These are phyloP conservation scores for Strigamia transsilvanica DNA, from an alignment of 2,888 invertebrate species.

Conservation along the genomic window DNA sequence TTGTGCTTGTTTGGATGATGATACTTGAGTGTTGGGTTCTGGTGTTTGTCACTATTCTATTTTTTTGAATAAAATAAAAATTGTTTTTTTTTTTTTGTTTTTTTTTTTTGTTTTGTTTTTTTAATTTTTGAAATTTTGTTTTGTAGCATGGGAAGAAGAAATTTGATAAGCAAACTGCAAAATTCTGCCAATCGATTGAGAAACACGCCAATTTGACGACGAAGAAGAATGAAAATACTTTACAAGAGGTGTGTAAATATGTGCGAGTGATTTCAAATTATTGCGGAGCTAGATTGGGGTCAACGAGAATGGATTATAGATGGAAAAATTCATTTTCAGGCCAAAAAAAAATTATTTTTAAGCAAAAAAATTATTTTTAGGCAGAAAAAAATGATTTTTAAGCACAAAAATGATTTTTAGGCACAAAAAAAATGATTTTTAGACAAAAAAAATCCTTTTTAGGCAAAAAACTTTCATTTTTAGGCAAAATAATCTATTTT, in stretches of 20 bases:
- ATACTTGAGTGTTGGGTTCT: neutral
- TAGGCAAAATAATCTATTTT: too few relatives aligned
- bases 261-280: too few relatives aligned
- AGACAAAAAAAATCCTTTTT: too few relatives aligned
- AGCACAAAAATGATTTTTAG: too few relatives aligned
- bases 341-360: too few relatives aligned
- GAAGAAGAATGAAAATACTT: conserved; percentile 86
- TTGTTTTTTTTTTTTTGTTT: neutral
- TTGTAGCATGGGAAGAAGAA: conserved; percentile 91
- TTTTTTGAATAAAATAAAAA: neutral
- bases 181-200: conserved; percentile 97
- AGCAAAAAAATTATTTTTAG: too few relatives aligned
- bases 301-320: too few relatives aligned
- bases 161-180: conserved; percentile 96
- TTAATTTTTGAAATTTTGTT: conserved; percentile 57
- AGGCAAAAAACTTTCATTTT: too few relatives aligned
- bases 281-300: too few relatives aligned
- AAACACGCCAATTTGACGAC: conserved; percentile 91
- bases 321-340: too few relatives aligned
- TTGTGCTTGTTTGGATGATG: neutral
- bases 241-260: conserved; percentile 82
- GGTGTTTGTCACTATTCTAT: neutral
- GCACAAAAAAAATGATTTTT: too few relatives aligned
- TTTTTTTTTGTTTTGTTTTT: conserved; percentile 51
- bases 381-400: too few relatives aligned